These are phyloP conservation scores for Scomber japonicus DNA, from an alignment of 2,113 vertebrate species.

Conservation along the genomic window DNA sequence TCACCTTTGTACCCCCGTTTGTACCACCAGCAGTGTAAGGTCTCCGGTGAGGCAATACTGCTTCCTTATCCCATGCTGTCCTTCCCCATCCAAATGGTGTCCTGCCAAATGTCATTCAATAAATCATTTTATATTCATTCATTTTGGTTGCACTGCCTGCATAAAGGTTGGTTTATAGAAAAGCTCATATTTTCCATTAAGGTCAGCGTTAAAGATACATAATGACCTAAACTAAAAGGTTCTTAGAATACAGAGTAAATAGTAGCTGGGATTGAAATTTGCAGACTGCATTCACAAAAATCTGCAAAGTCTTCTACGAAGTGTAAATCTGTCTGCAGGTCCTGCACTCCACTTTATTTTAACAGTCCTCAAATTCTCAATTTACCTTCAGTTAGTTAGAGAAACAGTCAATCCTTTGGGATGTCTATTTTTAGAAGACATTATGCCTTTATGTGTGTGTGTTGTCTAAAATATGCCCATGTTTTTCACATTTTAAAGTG, in stretches of 20 bases:
- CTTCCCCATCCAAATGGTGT: conserved; percentile 5
- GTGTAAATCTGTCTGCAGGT: too few relatives aligned
- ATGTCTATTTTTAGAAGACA: too few relatives aligned
- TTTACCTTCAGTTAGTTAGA: too few relatives aligned
- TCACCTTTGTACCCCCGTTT: conserved; percentile 43
- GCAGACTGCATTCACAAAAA: background rate
- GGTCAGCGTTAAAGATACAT: background rate
- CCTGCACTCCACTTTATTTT: too few relatives aligned
- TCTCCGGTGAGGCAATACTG: background rate
- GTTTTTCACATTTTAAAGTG: too few relatives aligned
- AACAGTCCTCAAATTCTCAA: too few relatives aligned
- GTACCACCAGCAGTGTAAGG: conserved; percentile 22
- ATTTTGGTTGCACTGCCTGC: background rate
- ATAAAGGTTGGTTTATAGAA: background rate
- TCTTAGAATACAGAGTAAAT: background rate
- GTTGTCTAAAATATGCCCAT: too few relatives aligned
- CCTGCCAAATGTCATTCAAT: conserved; percentile 41
- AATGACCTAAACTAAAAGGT: background rate
- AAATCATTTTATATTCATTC: background rate
- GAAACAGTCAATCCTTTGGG: too few relatives aligned
- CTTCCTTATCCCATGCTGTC: background rate
- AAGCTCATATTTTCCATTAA: background rate
- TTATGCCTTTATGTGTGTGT: too few relatives aligned
- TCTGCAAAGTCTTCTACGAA: too few relatives aligned
- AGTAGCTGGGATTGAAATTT: background rate